Evolutionary conservation across 2,797 vertebrate genomes (phyloP), one percentile per base, ranked within the genome.

Genomic region (Phylloscopus collybita): DNA sequence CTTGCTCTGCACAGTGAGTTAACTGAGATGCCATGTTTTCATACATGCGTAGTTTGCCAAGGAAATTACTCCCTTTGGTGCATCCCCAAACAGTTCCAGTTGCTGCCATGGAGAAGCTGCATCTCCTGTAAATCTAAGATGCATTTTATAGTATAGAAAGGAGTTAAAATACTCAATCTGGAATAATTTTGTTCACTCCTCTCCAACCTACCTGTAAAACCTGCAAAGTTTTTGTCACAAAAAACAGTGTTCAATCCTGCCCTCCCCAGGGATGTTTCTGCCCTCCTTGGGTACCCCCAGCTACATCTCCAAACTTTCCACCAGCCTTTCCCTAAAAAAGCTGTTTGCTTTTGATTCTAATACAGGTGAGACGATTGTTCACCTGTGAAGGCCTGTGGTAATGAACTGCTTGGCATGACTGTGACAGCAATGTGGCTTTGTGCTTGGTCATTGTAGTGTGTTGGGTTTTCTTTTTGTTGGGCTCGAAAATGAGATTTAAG

Each of bases 381-480:
- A 29, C 34, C 34, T 15, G 19, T 65, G 16, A 59, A 80, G 29
- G 11, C 6, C n/a, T 0, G 0, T 45, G 27, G 75, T 12, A 73
- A 38, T 7, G 19, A 32, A 20, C 36, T 36, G 27, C 16, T 65
- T 72, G 85, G 27, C 13, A 14, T 25, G n/a, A 51, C 38, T 51
- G 5, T 71, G 60, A 65, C 60, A 65, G 27, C 16, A 40, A 1
- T 14, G 40, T 86, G 25, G 51, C 32, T 69, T 9, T 29, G 23
- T 61, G 27, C 16, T 67, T 61, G 25, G 15, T 67, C 17, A 42
- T 80, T 34, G 23, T 65, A 40, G 22, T 13, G 5, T 32, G 16
- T 18, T 54, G 18, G 10, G 14, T 47, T 64, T 88, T 22, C 12
- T 80, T 67, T 88, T 47, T 49, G 22, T 36, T 73, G 3, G 57